Evolutionary conservation across 2,888 invertebrate genomes (phyloP), one percentile per base, ranked within the genome.

Genomic region (Lysandra bellargus): DNA sequence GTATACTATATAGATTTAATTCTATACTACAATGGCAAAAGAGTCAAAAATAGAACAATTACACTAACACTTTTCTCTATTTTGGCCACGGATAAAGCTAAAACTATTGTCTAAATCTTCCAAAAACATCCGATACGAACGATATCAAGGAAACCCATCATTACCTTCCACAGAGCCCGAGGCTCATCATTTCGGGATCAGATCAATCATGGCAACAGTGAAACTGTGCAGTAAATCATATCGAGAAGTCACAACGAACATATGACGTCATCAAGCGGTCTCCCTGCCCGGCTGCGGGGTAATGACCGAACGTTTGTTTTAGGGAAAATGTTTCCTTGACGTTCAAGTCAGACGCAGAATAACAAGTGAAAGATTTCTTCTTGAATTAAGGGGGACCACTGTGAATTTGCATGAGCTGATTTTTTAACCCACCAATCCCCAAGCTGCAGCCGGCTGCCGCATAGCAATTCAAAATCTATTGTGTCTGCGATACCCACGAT

Each of bases 211-310:
- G 64, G 64, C 64, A 64, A 64, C 64, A 64, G 64, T 12, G 12
- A 64, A 64, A 64, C 64, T n/a, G 61, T n/a, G 61, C 23, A n/a
- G 61, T 61, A 23, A 61, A 61, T 61, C 61, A 61, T 61, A 61
- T n/a, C 6, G 64, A 64, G 30, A 64, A 30, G 30, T 64, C 64
- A 64, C 64, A 64, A 9, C 64, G 12, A 64, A 64, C 64, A 64
- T 64, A 64, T 64, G 64, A 64, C 30, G 64, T 64, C 64, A 64
- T 64, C 64, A 64, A 30, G 64, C 2, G 64, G 12, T 30, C 64
- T n/a, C 64, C 61, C 61, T n/a, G 61, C 60, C 60, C 6, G 5
- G 64, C 57, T 49, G 49, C 49, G 9, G 49, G 49, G 61, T 61
- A 23, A 61, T n/a, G 7, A 23, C n/a, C 12, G 7, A 64, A 64